phyloP scores from a whole-genome alignment of 2,797 vertebrate genomes.

The Borostomias antarcticus region DNA sequence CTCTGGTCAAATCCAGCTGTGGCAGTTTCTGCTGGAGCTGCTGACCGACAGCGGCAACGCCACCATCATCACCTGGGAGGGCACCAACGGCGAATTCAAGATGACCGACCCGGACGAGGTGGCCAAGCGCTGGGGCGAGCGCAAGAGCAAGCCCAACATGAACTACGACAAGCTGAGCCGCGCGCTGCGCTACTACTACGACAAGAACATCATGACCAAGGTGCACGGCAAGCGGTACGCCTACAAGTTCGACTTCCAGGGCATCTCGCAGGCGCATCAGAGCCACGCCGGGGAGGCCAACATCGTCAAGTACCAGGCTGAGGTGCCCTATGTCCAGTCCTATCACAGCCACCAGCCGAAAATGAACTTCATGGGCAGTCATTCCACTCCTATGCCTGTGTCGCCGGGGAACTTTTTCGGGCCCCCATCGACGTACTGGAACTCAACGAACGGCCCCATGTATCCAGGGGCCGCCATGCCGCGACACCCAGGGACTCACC shows the following conservation, averaged over 20 bases:
- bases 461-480: slow-evolving; percentile 76
- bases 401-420: slow-evolving; percentile 73
- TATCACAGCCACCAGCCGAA: slow-evolving; percentile 86
- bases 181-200: slow-evolving; percentile 86
- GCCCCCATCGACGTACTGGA: slow-evolving; percentile 76
- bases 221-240: slow-evolving; percentile 87
- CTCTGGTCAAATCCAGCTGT: slow-evolving; percentile 87
- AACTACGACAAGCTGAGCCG: slow-evolving; percentile 81
- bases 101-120: slow-evolving; percentile 88
- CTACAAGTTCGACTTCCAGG: slow-evolving; percentile 88
- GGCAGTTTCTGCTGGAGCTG: slow-evolving; percentile 87
- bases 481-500: slow-evolving; percentile 73
- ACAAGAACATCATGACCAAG: slow-evolving; percentile 91
- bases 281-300: slow-evolving; percentile 69
- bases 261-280: slow-evolving; percentile 85
- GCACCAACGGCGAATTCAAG: slow-evolving; percentile 86
- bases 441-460: slow-evolving; percentile 73
- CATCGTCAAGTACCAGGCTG: slow-evolving; percentile 77
- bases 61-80: slow-evolving; percentile 84
- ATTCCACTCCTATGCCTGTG: slow-evolving; percentile 72
- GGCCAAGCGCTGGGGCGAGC: slow-evolving; percentile 85
- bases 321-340: slow-evolving; percentile 71
- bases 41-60: slow-evolving; percentile 80
- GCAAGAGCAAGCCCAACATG: slow-evolving; percentile 82
- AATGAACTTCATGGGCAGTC: slow-evolving; percentile 79